Evolutionary conservation across 1,140 invertebrate genomes (phyloP), one percentile per base, ranked within the genome.

Genomic region (Drosophila baimaii): DNA sequence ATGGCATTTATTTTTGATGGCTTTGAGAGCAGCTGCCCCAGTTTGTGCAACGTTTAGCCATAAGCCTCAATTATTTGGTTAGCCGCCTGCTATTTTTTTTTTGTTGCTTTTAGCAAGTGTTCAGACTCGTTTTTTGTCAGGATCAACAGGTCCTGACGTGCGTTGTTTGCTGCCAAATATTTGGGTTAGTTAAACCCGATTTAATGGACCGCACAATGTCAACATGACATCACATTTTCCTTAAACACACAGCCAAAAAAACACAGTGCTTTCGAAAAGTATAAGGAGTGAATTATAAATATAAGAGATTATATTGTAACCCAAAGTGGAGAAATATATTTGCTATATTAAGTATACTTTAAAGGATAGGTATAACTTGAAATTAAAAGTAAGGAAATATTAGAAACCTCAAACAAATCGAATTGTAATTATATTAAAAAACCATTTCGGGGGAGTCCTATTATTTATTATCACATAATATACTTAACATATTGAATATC

Each of bases 171-270:
- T 47, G 51, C 33, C 68, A 71, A 71, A 71, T 71, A 71, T 71
- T 71, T 71, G 65, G 65, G 65, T 58, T 49, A 70, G 68, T 56
- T 70, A 70, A 71, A 57, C 19, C 51, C 65, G 33, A 57, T 57
- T 71, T 70, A 70, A 71, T 71, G 68, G 68, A 19, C 65, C 51
- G 65, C 43, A 71, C 65, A 71, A 70, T 46, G 68, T 70, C 68
- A 58, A 71, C 64, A 70, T 21, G 19, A 46, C 43, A 57, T 33
- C 12, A 31, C 39, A 66, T 33, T 39, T 44, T 69, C 31, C 31
- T 55, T 12, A n/a, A 4, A 49, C 63, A 23, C 46, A 44, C 29
- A 43, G 13, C 4, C 33, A 3, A 31, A 43, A 27, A 49, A 49
- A 12, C 25, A 69, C 62, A 37, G 49, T 69, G 39, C 7, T 15